Conservation (phyloP, 1,140 invertebrate genomes). For the Lanistes nyassanus region DNA sequence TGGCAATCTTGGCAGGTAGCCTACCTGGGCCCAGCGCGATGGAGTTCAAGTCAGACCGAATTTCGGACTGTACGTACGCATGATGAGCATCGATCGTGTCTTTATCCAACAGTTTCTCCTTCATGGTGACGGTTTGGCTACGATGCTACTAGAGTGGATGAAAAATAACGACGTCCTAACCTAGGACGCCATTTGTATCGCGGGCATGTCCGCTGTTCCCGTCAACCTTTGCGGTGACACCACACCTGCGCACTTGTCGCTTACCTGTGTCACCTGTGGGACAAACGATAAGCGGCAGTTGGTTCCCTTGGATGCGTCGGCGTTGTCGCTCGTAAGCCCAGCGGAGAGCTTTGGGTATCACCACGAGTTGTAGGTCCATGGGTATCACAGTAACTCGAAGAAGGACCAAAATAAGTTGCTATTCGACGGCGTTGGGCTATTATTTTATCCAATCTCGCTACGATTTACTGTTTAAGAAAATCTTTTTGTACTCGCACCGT, state of each 20-base stretch:
- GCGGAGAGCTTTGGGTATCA: neutral
- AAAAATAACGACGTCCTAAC: conserved; percentile 13
- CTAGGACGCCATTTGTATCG: conserved; percentile 20
- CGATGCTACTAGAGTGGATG: neutral
- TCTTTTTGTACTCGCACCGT: too few relatives aligned
- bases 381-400: too few relatives aligned
- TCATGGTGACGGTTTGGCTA: conserved; percentile 32
- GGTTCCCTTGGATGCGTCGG: conserved; percentile 3
- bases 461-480: too few relatives aligned
- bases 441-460: too few relatives aligned
- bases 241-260: conserved; percentile 18
- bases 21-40: conserved; percentile 50
- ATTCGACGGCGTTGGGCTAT: too few relatives aligned
- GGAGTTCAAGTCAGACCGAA: conserved; percentile 53
- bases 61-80: conserved; percentile 51
- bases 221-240: conserved; percentile 17
- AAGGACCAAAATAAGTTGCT: too few relatives aligned
- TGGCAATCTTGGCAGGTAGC: conserved; percentile 37
- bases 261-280: conserved; percentile 12
- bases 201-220: conserved; percentile 12
- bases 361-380: too few relatives aligned
- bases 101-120: conserved; percentile 52
- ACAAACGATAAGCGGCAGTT: neutral
- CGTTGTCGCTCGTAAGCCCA: neutral
- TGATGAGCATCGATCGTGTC: conserved; percentile 60